Evolutionary conservation across 1,140 invertebrate species (phyloP).

Genomic region (Diorhabda sublineata): DNA sequence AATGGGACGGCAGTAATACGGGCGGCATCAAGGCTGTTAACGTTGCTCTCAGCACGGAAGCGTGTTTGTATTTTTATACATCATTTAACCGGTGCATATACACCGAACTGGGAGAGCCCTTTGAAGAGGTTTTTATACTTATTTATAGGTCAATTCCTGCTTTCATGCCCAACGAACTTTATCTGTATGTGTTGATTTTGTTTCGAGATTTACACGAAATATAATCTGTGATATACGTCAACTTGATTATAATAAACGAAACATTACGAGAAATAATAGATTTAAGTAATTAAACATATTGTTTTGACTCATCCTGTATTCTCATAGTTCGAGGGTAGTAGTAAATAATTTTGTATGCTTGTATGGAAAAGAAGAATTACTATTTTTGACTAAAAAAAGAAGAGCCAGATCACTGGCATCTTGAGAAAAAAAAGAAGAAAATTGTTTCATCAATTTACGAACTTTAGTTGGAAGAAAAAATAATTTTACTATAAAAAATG

Average conservation of each 20-base stretch:
- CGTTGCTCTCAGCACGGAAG: background rate
- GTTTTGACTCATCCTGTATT: too few relatives aligned
- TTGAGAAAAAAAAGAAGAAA: too few relatives aligned
- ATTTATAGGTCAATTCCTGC: background rate
- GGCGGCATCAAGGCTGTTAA: background rate
- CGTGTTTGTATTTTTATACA: constrained; percentile 1
- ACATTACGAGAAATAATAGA: too few relatives aligned
- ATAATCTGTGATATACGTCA: too few relatives aligned
- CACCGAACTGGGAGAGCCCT: background rate
- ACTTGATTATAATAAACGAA: too few relatives aligned
- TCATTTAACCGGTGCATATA: constrained; percentile 2
- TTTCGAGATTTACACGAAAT: too few relatives aligned
- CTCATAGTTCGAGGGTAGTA: too few relatives aligned
- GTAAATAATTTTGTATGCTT: too few relatives aligned
- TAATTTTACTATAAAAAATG: too few relatives aligned
- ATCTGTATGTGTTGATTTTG: background rate
- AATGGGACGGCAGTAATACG: background rate
- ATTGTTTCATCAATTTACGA: too few relatives aligned
- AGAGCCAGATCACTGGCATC: background rate
- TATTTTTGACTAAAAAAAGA: background rate
- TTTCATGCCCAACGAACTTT: background rate
- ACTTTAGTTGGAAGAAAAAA: too few relatives aligned
- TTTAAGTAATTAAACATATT: too few relatives aligned
- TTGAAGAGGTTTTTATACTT: background rate
- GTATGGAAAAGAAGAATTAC: background rate